Base-by-base conservation (phyloP, 1,140 invertebrate genomes). In the Drosophila mojavensis region DNA sequence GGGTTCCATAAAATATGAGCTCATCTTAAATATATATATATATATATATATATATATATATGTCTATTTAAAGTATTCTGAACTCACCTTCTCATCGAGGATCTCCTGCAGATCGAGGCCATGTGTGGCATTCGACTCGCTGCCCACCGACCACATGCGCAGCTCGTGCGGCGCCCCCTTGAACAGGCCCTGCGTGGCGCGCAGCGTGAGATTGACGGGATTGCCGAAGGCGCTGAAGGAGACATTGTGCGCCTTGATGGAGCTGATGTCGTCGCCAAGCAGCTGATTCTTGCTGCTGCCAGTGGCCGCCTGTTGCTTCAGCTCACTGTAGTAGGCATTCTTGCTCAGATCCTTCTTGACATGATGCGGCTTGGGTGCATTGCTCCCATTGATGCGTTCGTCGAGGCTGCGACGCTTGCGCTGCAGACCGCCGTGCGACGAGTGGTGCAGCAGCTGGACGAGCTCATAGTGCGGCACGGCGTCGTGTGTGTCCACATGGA, bases 101-200 rank as follows among this genome's bases (percentile, higher is more conserved):
- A 96, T 93, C 92, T 96, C 95, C 80, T 96, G 94, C 80, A 96
- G 96, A 77, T 95, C 94, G n/a, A 97, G 94, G 56, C 96, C 96
- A 88, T 96, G 95, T 92, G 95, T 93, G 93, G 94, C 79, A 94
- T 95, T 92, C 92, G 94, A 93, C 94, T 96, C 88, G 92, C 94
- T 79, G 94, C 93, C 78, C 50, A 96, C 96, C 39, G 94, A 95
- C 94, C 95, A 97, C 94, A 98, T 95, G 83, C 96, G 96, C 83
- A 97, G 92, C 45, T 94, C 94, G 47, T 95, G 92, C 17, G 94
- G 93, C 63, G 93, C 92, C 13, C 95, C 95, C 91, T 96, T 95
- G 75, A 95, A 94, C 45, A 97, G 92, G 30, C 95, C 95, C 71
- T 96, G 93, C 48, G 96, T 97, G 48, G 94, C 95, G 78, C 94